Conservation (phyloP, 1,140 invertebrate species). For the Aradophagus sp. region DNA sequence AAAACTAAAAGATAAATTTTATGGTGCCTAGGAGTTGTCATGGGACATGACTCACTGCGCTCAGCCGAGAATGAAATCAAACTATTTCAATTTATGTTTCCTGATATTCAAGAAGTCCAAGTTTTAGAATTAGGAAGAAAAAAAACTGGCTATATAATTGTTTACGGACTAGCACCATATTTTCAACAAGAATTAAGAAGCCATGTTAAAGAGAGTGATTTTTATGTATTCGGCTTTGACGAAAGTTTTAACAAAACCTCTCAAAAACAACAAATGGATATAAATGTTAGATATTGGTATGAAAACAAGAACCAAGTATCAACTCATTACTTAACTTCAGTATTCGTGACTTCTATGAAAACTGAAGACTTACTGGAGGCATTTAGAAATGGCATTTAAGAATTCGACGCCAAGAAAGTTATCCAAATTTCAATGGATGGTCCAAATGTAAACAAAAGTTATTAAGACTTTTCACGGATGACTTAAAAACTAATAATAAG, state of each 20-base stretch:
- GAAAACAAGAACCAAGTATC: conserved; percentile 9
- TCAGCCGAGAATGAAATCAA: conserved; percentile 7
- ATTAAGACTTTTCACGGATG: conserved; percentile 5
- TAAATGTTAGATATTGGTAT: conserved; percentile 48
- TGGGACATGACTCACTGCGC: conserved; percentile 6
- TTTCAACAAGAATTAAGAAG: conserved; percentile 12
- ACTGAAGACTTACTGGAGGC: conserved; percentile 27
- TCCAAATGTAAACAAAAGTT: conserved; percentile 50
- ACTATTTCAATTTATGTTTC: conserved; percentile 19
- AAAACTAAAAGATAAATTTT: conserved; percentile 11
- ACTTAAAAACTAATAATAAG: too few relatives aligned
- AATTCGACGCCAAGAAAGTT: conserved; percentile 26
- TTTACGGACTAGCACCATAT: conserved; percentile 10
- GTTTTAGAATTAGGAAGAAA: conserved; percentile 13
- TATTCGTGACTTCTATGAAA: conserved; percentile 29
- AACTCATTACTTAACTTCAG: conserved; percentile 42
- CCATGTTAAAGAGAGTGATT: neutral
- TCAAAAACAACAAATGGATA: conserved; percentile 41
- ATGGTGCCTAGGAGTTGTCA: conserved; percentile 9
- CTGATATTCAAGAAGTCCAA: conserved; percentile 16
- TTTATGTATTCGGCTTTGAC: conserved; percentile 23
- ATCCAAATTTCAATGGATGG: conserved; percentile 58
- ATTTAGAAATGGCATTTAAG: conserved; percentile 6
- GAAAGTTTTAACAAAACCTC: conserved; percentile 29
- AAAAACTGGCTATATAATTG: conserved; percentile 25